phyloP scores from a whole-genome alignment of 2,888 invertebrate genomes.

The Ormyrus pomaceus region DNA sequence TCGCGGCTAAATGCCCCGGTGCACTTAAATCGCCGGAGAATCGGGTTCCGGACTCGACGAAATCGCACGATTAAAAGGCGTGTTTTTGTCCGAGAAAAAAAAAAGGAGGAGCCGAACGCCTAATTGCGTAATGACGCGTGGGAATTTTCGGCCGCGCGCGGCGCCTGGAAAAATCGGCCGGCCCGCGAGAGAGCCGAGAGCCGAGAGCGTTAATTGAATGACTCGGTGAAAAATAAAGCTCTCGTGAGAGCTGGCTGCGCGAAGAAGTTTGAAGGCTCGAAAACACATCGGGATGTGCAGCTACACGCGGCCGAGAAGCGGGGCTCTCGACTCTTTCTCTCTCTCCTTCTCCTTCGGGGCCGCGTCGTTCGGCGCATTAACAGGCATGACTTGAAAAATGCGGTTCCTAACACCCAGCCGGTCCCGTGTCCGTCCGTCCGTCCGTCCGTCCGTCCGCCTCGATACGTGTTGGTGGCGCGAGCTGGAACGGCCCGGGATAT shows the following conservation, averaged over 20 bases:
- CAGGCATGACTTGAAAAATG: conserved; percentile 74
- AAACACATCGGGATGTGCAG: background rate
- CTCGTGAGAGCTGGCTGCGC: conserved; percentile 49
- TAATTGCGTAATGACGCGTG: conserved; percentile 9
- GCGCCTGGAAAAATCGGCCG: conserved; percentile 54
- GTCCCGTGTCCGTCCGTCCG: background rate
- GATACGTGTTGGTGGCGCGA: conserved; percentile 54
- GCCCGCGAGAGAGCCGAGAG: conserved; percentile 12
- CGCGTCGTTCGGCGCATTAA: conserved; percentile 64
- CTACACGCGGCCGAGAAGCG: too few relatives aligned
- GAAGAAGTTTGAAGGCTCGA: conserved; percentile 10
- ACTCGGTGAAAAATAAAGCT: conserved; percentile 33
- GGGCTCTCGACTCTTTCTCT: background rate
- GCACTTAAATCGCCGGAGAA: too few relatives aligned
- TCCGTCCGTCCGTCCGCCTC: conserved; percentile 58
- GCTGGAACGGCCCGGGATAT: conserved; percentile 67
- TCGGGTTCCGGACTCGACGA: too few relatives aligned
- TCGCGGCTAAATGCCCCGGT: too few relatives aligned
- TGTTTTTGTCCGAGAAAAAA: background rate
- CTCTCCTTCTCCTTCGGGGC: conserved; percentile 56
- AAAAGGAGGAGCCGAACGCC: background rate
- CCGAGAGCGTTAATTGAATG: conserved; percentile 44
- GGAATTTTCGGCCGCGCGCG: background rate
- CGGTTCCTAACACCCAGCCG: conserved; percentile 58
- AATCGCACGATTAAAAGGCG: background rate